Evolutionary conservation across 64 coral and sea anemone genomes (phyloP), one percentile per base, ranked within the genome.

Genomic region (Montipora foliosa): DNA sequence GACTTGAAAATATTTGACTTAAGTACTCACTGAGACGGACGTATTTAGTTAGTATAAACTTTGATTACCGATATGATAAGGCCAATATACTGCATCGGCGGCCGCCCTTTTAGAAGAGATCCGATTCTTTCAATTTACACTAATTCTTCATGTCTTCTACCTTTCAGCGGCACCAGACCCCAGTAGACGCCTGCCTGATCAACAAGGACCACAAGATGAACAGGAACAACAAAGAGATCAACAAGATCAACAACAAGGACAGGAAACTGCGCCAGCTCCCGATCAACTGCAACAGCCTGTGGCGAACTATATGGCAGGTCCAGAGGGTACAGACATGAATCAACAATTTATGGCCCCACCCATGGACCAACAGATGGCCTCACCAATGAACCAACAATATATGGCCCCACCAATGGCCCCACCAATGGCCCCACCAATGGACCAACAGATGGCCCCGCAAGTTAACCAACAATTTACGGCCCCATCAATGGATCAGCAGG

Each of bases 101-200:
- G 53, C 53, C 6, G 11, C 53, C 6, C 11, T 57, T 6, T 8
- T 3, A 15, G 15, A 12, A 14, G 61, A 64, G 61, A 8, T 57
- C 37, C 11, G 8, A 49, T 67, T 61, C 19, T 9, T 76, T 6
- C 29, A 29, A 49, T 51, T 77, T 20, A 67, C 52, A 49, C 48
- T 85, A 17, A 50, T 66, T 15, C 22, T 29, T 6, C 52, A 29
- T 20, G n/a, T 71, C 12, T 76, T 78, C 21, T 6, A 78, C n/a
- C 19, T 61, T 83, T 74, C 70, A 51, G 49, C 75, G 8, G 87
- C 88, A 67, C 66, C 49, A 52, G 49, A 74, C 22, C 90, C 67
- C 8, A 84, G 84, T 25, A 80, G 81, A 70, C 53, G 87, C 49
- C 25, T 68, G 29, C 75, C 74, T 2, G 80, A 85, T 49, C 83